Evolutionary conservation across 2,113 vertebrate genomes (phyloP).

Genomic region (Empidonax traillii): DNA sequence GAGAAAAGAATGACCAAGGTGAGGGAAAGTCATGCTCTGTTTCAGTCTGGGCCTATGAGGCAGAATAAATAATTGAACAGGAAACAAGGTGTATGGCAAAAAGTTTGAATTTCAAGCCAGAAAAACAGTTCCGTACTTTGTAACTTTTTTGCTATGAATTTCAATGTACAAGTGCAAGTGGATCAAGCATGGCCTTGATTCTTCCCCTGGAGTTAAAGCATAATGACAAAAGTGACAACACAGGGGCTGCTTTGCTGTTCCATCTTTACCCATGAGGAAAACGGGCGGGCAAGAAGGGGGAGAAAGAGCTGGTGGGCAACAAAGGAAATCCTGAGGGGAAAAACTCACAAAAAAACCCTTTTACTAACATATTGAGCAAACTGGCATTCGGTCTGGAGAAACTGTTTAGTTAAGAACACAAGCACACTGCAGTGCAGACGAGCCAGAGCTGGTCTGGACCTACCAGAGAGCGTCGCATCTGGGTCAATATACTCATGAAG

Average conservation of each 20-base stretch:
- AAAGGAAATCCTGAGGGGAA: neutral
- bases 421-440: neutral
- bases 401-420: neutral
- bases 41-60: neutral
- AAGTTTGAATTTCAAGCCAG: neutral
- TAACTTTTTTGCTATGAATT: neutral
- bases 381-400: neutral
- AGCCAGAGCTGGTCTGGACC: conserved; percentile 2
- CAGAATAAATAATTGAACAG: neutral
- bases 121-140: neutral
- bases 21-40: neutral
- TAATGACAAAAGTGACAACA: neutral
- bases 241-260: neutral
- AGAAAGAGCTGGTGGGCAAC: neutral
- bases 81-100: neutral
- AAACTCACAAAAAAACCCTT: accelerated
- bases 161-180: neutral
- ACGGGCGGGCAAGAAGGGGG: neutral
- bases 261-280: neutral
- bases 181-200: neutral
- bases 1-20: neutral
- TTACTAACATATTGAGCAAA: neutral
- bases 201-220: neutral
- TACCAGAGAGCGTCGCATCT: conserved; percentile 98
- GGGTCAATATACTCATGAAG: conserved; percentile 95